These are phyloP conservation scores for Chionoecetes opilio DNA, from an alignment of 1,140 invertebrate genomes.

Conservation along the genomic window DNA sequence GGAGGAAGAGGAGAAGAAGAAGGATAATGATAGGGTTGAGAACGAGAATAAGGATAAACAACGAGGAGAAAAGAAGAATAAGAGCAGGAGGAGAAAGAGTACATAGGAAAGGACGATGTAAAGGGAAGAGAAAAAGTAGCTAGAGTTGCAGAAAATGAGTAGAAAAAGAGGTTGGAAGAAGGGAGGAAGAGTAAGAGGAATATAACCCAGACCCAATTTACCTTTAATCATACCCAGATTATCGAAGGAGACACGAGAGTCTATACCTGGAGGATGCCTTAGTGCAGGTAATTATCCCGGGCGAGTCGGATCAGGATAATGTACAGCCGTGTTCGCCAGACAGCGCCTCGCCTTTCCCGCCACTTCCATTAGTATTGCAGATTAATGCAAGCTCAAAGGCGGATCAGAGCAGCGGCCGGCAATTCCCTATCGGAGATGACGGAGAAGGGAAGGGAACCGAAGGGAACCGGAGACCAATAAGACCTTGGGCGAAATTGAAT, in stretches of 20 bases:
- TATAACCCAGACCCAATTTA: too few relatives aligned
- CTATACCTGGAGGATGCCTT: not conserved
- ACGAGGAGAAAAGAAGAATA: not conserved
- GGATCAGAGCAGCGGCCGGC: not conserved
- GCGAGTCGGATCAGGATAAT: not conserved
- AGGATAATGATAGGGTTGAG: not conserved
- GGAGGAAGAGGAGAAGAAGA: not conserved
- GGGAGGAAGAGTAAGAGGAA: too few relatives aligned
- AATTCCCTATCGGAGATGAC: not conserved
- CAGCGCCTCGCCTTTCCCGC: not conserved
- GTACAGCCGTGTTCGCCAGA: not conserved
- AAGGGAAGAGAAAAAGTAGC: too few relatives aligned
- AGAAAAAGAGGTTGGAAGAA: too few relatives aligned
- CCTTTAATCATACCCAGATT: too few relatives aligned
- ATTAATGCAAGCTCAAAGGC: not conserved
- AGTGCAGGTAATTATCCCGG: constrained; percentile 18
- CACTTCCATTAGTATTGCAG: constrained; percentile 18
- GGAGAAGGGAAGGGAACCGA: not conserved
- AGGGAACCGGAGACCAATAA: not conserved
- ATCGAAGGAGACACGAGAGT: not conserved
- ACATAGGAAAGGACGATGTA: too few relatives aligned
- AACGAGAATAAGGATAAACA: not conserved
- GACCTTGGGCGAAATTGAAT: not conserved
- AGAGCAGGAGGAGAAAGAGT: not conserved
- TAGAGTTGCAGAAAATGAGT: too few relatives aligned